Base-by-base conservation (phyloP, 2,113 vertebrate genomes). In the Todiramphus chloris region DNA sequence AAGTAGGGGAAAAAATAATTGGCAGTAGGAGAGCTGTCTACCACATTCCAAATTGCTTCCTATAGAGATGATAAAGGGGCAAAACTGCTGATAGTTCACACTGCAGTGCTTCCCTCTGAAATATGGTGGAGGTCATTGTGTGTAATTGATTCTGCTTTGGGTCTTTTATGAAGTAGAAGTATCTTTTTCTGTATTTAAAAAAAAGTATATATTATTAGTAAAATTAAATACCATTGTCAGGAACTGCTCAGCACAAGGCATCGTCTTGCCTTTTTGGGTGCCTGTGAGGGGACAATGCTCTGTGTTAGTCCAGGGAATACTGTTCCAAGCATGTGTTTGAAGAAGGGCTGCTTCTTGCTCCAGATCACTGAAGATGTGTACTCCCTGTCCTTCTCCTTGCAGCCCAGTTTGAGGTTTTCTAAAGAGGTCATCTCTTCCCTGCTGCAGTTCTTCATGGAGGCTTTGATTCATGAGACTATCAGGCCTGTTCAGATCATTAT, bases 1-100 rank as follows among this genome's bases (percentile, higher is more conserved):
- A 90, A 72, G 30, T 31, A 87, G 53, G 53, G 62, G 63, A 33
- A 41, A 80, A 93, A 87, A 48, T 87, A 95, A 96, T 90, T 94
- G 87, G 83, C 79, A 83, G 25, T 31, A 75, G 73, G 35, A 90
- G 35, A 70, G 16, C 31, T 60, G 30, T 37, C 46, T 90, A 3
- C 50, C 63, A 35, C 24, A 15, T 79, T 90, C 24, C 60, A 75
- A 63, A 88, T 91, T 78, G 70, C 37, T 90, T 81, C 37, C 56
- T 68, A 2, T 59, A 77, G 58, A 69, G 72, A 76, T 90, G 53
- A 58, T 63, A 62, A 75, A 73, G 41, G 48, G 56, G n/a, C 35
- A 81, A 62, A 91, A 66, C 43, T 82, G 64, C 68, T 85, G 60
- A 39, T 83, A 62, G 66, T 86, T 88, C 58, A 63, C 21, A 18